Evolutionary conservation across 2,113 vertebrate genomes (phyloP), one percentile per base, ranked within the genome.

Genomic region (Malurus elegans): DNA sequence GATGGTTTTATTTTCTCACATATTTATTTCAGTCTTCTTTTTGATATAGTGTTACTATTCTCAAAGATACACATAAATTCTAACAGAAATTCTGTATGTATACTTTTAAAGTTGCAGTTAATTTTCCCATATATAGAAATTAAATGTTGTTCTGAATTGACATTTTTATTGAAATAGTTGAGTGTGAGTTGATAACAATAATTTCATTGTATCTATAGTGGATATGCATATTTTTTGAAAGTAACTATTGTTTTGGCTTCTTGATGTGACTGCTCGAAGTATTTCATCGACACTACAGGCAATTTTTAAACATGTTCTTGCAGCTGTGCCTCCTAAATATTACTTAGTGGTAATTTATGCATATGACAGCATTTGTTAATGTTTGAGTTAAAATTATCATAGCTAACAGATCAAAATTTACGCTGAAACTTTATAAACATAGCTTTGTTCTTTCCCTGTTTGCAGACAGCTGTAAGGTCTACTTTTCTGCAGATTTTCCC

Each of bases 281-380:
- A 31, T 45, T 4, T 45, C 6, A 18, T 12, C 25, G 69, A 19
- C 0, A 15, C 3, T 60, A 14, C 1, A 21, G 8, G 6, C 53
- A 12, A 40, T 71, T 89, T 91, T 80, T 18, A 50, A 71, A 6
- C 12, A 28, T 54, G 82, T 81, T 53, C 16, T 67, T 84, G 19
- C 51, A 51, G 19, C 31, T 71, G 25, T 61, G 48, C 8, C 54
- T 86, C 45, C 42, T 57, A 80, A 62, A 58, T 64, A 18, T 80
- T 66, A 70, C 5, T 66, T 74, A 45, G 24, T 36, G 26, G 16
- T 14, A 82, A 70, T 50, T 79, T 62, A 18, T 71, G 29, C 29
- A 16, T 31, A 34, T 32, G 10, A 36, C 8, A 73, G 7, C 3
- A 5, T 34, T 80, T 84, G 19, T 47, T 85, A 74, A 8, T 34